Evolutionary conservation across 2,797 vertebrate genomes (phyloP), one percentile per base, ranked within the genome.

Genomic region (Gymnothorax javanicus): DNA sequence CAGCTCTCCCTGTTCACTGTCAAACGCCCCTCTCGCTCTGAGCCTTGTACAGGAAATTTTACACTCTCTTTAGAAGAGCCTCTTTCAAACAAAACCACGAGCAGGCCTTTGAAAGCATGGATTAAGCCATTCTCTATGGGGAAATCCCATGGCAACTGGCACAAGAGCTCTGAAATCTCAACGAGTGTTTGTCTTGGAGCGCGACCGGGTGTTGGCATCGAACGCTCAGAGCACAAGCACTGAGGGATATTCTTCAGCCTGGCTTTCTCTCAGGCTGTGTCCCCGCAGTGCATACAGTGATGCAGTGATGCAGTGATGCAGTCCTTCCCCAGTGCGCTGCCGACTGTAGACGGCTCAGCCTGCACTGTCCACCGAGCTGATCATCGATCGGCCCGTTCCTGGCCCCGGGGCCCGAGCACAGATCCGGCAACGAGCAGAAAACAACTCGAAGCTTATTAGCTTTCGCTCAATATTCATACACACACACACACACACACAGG

Each of bases 391-490:
- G 89, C 89, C 27, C 43, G 89, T 92, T 90, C 87, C 87, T 87
- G 88, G 93, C 94, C 93, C 87, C 87, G 1, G 92, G 94, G 90
- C 92, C 89, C 93, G 90, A 90, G 88, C 82, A 89, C 58, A 91
- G 91, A 87, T 90, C 88, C 91, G 93, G 91, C 91, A 90, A 92
- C 96, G 95, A 97, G 97, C 93, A 94, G 96, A 96, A 94, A 1
- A 94, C 93, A 95, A 93, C 94, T 96, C 95, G 95, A 96, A 96
- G 92, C 95, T 97, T 96, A 97, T 97, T 97, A 97, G 94, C 92
- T 90, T 84, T 87, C 93, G 89, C 56, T 98, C 97, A 0, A 98
- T 97, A 97, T 0, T 3, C 89, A 89, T 91, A 25, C 85, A 90
- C 91, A 93, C 94, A 92, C 69, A 33, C 67, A 71, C 69, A 27